These are phyloP conservation scores for Anadara kagoshimensis DNA, from an alignment of 1,140 invertebrate species.

Conservation along the genomic window DNA sequence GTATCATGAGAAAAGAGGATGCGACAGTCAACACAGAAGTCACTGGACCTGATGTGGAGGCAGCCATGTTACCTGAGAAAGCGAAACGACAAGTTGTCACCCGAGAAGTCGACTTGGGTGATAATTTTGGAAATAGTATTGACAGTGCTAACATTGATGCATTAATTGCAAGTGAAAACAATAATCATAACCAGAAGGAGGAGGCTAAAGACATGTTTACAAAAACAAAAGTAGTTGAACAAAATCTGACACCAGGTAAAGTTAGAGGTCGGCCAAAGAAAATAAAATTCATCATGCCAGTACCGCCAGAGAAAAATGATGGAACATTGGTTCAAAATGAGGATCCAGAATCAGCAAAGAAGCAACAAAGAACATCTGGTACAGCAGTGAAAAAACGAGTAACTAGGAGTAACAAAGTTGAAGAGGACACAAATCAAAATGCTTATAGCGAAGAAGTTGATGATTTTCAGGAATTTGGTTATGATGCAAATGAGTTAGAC, in stretches of 20 bases:
- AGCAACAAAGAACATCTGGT: not conserved
- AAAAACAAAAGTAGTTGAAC: no score
- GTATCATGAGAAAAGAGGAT: slow-evolving; percentile 30
- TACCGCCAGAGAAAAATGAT: slow-evolving; percentile 11
- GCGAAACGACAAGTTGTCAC: no score
- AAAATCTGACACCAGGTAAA: not conserved
- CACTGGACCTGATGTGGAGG: not conserved
- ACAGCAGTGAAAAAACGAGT: not conserved
- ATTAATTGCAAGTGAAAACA: slow-evolving; percentile 2
- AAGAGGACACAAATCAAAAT: no score
- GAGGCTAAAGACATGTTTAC: not conserved
- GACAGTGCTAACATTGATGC: slow-evolving; percentile 2
- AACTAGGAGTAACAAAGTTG: no score
- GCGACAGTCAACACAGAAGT: slow-evolving; percentile 39
- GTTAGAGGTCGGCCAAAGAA: slow-evolving; percentile 22
- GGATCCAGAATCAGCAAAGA: not conserved
- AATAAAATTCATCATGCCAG: slow-evolving; percentile 10
- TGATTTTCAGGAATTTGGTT: not conserved
- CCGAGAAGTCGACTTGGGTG: no score
- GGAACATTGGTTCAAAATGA: not conserved
- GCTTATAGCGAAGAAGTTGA: no score
- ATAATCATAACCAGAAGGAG: not conserved
- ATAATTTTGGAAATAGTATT: no score
- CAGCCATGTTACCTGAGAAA: slow-evolving; percentile 8
- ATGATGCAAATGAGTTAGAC: slow-evolving; percentile 33